Base-by-base conservation (phyloP, 2,113 vertebrate genomes). In the Pachypanchax playfairii region DNA sequence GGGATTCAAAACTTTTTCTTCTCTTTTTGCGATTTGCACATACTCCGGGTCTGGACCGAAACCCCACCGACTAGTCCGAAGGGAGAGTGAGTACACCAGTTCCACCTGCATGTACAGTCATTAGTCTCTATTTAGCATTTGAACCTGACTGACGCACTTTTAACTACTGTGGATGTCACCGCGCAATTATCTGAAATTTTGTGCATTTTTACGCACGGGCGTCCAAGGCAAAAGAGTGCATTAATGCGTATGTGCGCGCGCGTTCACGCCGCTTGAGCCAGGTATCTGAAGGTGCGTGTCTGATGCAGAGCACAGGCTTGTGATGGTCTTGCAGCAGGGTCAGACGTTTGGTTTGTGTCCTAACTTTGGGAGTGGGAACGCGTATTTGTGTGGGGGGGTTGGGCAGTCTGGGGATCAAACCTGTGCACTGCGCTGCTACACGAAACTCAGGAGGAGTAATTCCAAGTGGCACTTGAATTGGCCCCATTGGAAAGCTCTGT, bases 1-100 rank as follows among this genome's bases (percentile, higher is more conserved):
- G 94, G 95, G 96, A 97, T 97, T 96, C 93, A 93, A 95, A 96
- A 94, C 94, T 93, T 93, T 91, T 92, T 84, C 89, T 6, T 84
- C 61, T 66, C 59, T 61, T 92, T 91, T 92, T 13, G 92, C 66
- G 73, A 79, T 93, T 93, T 94, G 87, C 92, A 92, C 94, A 95
- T 95, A 96, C 93, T 94, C 91, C 92, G 89, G 92, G 88, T 93
- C 92, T 70, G 64, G 48, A 60, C 28, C 28, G 69, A 60, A 39
- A n/a, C 69, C 49, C 63, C 58, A 81, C 70, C 72, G 52, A 48
- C 69, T 70, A 52, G 69, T 64, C 41, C 18, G 71, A 52, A 75
- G 62, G 46, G 65, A 67, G 56, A 80, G 85, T 83, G 73, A 87
- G 83, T 84, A 86, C 28, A 73, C 29, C 57, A 59, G 41, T 25